These are phyloP conservation scores for Epinephelus malabaricus DNA, from an alignment of 2,797 vertebrate genomes.

Conservation along the genomic window DNA sequence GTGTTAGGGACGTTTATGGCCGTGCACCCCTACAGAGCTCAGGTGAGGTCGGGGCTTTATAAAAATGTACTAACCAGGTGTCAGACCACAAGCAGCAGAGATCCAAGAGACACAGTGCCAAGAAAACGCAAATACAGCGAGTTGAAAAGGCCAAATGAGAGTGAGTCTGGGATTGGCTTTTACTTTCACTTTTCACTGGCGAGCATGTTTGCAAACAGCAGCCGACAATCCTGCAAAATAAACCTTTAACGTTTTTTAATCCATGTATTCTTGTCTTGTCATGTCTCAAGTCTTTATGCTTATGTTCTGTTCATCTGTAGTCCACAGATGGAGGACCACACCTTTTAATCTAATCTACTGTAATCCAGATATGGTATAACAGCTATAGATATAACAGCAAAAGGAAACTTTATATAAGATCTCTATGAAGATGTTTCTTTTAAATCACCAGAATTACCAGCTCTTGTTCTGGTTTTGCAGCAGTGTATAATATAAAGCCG, in stretches of 20 bases:
- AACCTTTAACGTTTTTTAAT: not conserved
- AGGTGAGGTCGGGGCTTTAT: no score
- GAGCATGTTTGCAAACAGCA: no score
- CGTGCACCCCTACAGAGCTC: no score
- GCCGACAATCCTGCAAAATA: not conserved
- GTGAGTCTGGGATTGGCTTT: no score
- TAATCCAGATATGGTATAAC: not conserved
- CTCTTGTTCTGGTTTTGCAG: constrained; percentile 2
- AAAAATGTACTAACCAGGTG: no score
- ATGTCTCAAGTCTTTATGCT: not conserved
- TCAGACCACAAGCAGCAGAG: no score
- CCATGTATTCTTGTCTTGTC: not conserved
- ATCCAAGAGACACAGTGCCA: no score
- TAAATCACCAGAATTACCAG: not conserved
- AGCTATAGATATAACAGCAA: not conserved
- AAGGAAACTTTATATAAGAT: not conserved
- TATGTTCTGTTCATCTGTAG: not conserved
- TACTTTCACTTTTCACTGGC: no score
- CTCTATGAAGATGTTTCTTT: not conserved
- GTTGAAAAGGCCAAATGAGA: no score
- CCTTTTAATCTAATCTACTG: not conserved
- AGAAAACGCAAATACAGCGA: no score
- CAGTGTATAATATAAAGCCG: constrained; percentile 12
- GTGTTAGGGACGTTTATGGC: no score
- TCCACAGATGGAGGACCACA: not conserved